These are phyloP conservation scores for Neofelis nebulosa DNA, from an alignment of 2,113 vertebrate species.

Conservation along the genomic window DNA sequence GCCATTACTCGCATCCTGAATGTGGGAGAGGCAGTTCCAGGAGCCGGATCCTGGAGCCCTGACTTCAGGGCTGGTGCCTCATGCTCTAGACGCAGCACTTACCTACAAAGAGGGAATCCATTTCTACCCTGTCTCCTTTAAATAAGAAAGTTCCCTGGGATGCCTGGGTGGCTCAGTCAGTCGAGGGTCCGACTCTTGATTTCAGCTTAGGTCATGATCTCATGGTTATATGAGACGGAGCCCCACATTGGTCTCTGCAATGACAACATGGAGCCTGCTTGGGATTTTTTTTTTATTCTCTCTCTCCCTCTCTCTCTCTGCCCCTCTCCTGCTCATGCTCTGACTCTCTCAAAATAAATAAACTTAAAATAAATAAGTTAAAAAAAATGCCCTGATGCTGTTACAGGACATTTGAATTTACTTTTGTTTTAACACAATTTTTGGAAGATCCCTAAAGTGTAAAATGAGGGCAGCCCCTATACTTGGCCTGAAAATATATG, in stretches of 20 bases:
- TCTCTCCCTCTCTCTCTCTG: too few species aligned
- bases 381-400: not conserved
- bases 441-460: not conserved
- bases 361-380: too few species aligned
- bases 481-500: not conserved
- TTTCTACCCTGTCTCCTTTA: not conserved
- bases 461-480: not conserved
- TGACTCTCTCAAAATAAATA: too few species aligned
- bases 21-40: not conserved
- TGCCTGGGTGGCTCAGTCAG: too few species aligned
- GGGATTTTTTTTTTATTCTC: too few species aligned
- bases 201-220: too few species aligned
- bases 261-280: too few species aligned
- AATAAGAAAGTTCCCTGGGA: not conserved
- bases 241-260: too few species aligned
- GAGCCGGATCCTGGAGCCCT: not conserved
- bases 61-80: not conserved
- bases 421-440: not conserved
- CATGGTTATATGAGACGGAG: too few species aligned
- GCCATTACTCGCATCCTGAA: not conserved
- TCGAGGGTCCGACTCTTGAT: too few species aligned
- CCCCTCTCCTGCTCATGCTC: too few species aligned
- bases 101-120: not conserved
- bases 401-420: not conserved
- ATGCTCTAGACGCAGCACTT: too few species aligned